Percentiles rank a stretch among this genome's conserved stretches.
Conservation (phyloP, 2,113 vertebrate genomes). For the Aldabrachelys gigantea region DNA sequence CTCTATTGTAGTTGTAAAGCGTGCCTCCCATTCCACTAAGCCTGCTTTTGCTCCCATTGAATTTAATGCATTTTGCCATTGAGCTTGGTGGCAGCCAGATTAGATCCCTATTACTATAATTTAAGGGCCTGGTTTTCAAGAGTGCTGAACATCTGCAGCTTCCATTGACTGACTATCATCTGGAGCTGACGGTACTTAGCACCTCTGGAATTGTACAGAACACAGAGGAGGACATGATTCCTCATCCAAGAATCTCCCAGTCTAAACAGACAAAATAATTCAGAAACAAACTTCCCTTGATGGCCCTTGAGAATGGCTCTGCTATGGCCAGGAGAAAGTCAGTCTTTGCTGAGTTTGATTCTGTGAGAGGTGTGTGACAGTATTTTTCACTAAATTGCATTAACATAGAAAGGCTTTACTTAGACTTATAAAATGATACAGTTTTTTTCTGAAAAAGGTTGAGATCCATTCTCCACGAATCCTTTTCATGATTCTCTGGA, state of each 20-base stretch:
- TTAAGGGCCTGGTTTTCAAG: conserved; percentile 7
- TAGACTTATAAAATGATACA: not conserved
- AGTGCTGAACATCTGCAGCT: conserved; percentile 13
- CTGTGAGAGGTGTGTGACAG: conserved; percentile 13
- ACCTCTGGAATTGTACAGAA: not conserved
- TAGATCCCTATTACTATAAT: conserved; percentile 47
- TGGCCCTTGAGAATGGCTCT: not conserved
- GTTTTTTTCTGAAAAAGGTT: not conserved
- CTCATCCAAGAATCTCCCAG: not conserved
- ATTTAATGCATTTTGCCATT: conserved; percentile 68
- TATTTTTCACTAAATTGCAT: not conserved
- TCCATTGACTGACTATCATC: conserved; percentile 23
- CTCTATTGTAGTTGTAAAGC: conserved; percentile 34
- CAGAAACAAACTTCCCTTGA: conserved; percentile 1
- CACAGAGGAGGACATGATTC: not conserved
- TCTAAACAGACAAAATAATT: conserved; percentile 22
- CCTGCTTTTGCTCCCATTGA: conserved; percentile 51
- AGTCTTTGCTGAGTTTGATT: not conserved
- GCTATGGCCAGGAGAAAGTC: not conserved
- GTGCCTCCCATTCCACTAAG: conserved; percentile 27
- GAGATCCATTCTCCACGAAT: not conserved
- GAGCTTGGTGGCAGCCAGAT: conserved; percentile 1
- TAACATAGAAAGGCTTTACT: not conserved
- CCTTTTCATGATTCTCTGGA: conserved; percentile 4
- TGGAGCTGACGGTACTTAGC: conserved; percentile 43